A percentile compares a stretch with the other conserved stretches of the same genome.
Evolutionary conservation across 2,113 vertebrate genomes (phyloP).

Genomic region (Scomber japonicus): DNA sequence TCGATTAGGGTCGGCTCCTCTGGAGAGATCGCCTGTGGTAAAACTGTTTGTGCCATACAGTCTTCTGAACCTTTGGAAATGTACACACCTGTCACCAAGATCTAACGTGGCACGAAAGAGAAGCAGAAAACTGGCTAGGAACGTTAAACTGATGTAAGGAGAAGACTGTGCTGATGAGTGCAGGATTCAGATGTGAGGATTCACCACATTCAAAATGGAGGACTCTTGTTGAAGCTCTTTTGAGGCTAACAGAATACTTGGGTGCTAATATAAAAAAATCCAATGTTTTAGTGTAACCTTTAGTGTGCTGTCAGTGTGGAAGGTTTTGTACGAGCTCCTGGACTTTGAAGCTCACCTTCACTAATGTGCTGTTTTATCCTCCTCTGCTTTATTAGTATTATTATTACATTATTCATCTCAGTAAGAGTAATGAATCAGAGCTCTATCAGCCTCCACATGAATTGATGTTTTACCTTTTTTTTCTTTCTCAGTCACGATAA

Average conservation of each 20-base stretch:
- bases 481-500: slow-evolving; percentile 5
- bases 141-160: not conserved
- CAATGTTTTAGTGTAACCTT: not conserved
- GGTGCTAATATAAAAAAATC: not conserved
- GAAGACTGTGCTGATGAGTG: not conserved
- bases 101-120: slow-evolving; percentile 15
- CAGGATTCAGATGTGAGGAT: not conserved
- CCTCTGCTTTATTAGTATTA: not conserved
- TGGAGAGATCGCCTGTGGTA: slow-evolving; percentile 36
- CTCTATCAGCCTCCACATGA: slow-evolving; percentile 5
- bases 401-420: not conserved
- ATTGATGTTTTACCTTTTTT: slow-evolving; percentile 5
- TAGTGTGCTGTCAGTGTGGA: not conserved
- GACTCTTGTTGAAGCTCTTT: not conserved
- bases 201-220: not conserved
- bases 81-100: slow-evolving; percentile 26
- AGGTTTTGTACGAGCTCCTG: not conserved
- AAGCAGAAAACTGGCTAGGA: not conserved
- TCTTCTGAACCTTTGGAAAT: slow-evolving; percentile 42
- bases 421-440: not conserved
- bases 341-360: slow-evolving; percentile 16
- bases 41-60: slow-evolving; percentile 42
- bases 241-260: not conserved
- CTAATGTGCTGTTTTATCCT: slow-evolving; percentile 8
- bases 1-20: slow-evolving; percentile 44